Evolutionary conservation across 2,113 vertebrate genomes (phyloP).

Genomic region (Hemiscyllium ocellatum): DNA sequence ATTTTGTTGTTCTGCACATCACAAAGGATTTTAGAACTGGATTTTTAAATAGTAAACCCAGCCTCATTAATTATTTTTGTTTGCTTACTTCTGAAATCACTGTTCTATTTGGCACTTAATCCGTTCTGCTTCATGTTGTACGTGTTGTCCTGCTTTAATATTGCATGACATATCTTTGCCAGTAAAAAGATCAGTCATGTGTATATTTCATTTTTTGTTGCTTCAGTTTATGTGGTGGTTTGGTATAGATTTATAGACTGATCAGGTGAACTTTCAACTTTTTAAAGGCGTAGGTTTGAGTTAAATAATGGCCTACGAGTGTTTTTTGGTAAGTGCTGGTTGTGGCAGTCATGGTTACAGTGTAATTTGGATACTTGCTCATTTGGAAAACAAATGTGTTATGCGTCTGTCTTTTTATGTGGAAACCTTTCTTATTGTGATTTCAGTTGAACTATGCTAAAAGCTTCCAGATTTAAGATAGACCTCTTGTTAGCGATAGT

Average conservation of each 20-base stretch:
- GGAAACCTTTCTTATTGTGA: not conserved
- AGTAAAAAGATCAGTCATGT: slow-evolving; percentile 52
- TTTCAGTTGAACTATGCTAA: not conserved
- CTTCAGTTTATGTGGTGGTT: slow-evolving; percentile 52
- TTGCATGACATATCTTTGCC: slow-evolving; percentile 51
- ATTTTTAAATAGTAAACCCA: not conserved
- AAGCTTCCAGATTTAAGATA: not conserved
- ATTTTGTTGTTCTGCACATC: not conserved
- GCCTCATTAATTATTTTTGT: slow-evolving; percentile 25
- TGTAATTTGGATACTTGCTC: not conserved
- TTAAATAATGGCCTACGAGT: slow-evolving; percentile 8
- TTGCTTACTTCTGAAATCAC: not conserved
- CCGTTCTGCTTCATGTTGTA: slow-evolving; percentile 47
- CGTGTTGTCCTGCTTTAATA: slow-evolving; percentile 51
- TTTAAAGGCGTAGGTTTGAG: slow-evolving; percentile 35
- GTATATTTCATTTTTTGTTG: slow-evolving; percentile 58
- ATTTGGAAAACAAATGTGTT: not conserved
- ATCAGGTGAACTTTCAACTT: slow-evolving; percentile 49
- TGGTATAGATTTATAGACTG: slow-evolving; percentile 51
- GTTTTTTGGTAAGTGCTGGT: not conserved
- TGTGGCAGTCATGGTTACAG: not conserved
- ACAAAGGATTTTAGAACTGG: not conserved
- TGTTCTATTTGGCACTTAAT: slow-evolving; percentile 41
- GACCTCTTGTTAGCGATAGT: not conserved
- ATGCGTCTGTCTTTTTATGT: not conserved